Conservation (phyloP, 2,113 vertebrate species). For the Heterocephalus glaber region DNA sequence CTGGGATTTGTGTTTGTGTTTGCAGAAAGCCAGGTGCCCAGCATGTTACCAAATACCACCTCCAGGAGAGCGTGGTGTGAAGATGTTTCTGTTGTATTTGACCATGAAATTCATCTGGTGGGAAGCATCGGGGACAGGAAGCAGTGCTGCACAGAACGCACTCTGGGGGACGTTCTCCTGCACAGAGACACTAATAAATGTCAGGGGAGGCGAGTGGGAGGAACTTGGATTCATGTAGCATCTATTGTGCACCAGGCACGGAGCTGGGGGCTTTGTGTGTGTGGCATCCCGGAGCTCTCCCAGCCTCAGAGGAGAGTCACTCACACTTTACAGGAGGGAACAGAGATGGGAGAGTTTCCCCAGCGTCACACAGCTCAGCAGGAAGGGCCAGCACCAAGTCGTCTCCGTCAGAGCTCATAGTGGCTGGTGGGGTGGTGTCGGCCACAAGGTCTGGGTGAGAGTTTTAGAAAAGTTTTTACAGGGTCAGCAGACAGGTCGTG, state of each 20-base stretch:
- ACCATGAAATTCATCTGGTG: not conserved
- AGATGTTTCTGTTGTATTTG: constrained; percentile 40
- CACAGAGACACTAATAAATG: not conserved
- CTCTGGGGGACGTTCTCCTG: not conserved
- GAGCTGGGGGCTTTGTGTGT: not conserved
- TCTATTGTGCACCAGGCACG: not conserved
- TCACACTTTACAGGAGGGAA: not conserved
- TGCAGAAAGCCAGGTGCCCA: not conserved
- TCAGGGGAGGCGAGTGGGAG: not conserved
- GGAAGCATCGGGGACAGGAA: not conserved
- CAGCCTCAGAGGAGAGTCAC: not conserved
- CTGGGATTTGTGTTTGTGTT: not conserved
- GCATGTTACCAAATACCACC: not conserved
- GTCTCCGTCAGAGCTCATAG: not conserved
- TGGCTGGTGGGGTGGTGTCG: not conserved
- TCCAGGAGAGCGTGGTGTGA: not conserved
- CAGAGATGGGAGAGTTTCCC: not conserved
- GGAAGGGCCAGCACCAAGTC: not conserved
- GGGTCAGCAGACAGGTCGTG: not conserved
- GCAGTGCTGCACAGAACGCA: not conserved
- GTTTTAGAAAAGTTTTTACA: constrained; percentile 13
- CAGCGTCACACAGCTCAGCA: not conserved
- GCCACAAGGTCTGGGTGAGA: not conserved
- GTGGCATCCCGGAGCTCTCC: not conserved
- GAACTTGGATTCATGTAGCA: not conserved